Percentiles rank a stretch among this genome's conserved stretches.
These are phyloP conservation scores for Listronotus oregonensis DNA, from an alignment of 1,140 invertebrate genomes.

Conservation along the genomic window DNA sequence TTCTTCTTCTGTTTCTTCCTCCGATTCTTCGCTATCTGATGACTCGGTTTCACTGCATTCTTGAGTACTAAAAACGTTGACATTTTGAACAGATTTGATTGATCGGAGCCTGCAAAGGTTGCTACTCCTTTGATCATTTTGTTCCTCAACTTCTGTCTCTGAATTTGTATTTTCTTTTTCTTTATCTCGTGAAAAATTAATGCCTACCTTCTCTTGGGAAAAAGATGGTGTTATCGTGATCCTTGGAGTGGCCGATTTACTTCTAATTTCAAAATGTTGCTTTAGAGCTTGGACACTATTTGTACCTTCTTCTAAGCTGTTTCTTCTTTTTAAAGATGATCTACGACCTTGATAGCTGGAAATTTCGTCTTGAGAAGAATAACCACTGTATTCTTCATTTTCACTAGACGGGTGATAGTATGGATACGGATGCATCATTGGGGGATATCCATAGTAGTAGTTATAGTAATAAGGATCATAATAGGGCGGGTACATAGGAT, in stretches of 20 bases:
- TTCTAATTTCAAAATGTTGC: constrained; percentile 33
- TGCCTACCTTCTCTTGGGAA: constrained; percentile 25
- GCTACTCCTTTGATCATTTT: constrained; percentile 23
- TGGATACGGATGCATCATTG: constrained; percentile 45
- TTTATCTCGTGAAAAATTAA: constrained; percentile 3
- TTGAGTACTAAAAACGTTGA: constrained; percentile 47
- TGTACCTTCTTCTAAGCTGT: constrained; percentile 25
- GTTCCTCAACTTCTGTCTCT: constrained; percentile 40
- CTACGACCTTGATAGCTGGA: constrained; percentile 45
- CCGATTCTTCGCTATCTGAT: constrained; percentile 37
- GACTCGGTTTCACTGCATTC: constrained; percentile 40
- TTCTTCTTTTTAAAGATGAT: constrained; percentile 36
- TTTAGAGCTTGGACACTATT: constrained; percentile 29
- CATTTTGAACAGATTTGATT: constrained; percentile 60
- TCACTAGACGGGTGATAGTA: constrained; percentile 46
- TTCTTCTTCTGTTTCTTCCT: constrained; percentile 30
- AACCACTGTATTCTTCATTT: constrained; percentile 54
- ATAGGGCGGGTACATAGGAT: constrained; percentile 44
- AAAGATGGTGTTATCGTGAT: constrained; percentile 40
- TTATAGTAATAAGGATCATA: constrained; percentile 50
- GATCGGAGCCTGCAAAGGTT: constrained; percentile 49
- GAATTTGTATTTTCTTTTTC: constrained; percentile 31
- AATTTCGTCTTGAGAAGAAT: constrained; percentile 59
- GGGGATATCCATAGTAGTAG: constrained; percentile 51
- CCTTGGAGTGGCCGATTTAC: constrained; percentile 36